Evolutionary conservation across 30 jellyfish, hydroid and myxozoan genomes (phyloP), one percentile per base, ranked within the genome.

Genomic region (Aurelia aurita complex sp. Pacific): DNA sequence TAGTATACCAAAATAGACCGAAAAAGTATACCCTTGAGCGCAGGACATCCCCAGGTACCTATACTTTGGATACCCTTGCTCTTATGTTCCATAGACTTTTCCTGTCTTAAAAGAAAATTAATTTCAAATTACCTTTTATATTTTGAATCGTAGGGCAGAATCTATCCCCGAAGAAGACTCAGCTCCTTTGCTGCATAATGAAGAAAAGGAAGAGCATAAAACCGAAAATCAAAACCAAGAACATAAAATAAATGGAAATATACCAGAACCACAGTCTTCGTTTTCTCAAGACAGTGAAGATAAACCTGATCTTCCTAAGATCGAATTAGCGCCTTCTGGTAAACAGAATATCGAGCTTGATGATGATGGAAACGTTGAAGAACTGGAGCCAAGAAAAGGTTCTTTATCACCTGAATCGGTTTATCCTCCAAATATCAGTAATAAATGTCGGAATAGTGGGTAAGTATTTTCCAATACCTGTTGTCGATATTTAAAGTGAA

Each of bases 231-330:
- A 77, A 19, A 42, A 15, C 10, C 18, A 65, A 9, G 61, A 35
- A 16, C 18, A 32, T 61, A n/a, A 61, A 3, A 23, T 52, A 7
- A 79, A 79, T 64, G 89, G 89, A n/a, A 65, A 6, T 4, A 50
- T 42, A 32, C 74, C 81, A 4, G 89, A 79, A n/a, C 80, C 72
- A 18, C 67, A 64, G 23, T 79, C 89, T 5, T 40, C 89, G 5
- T 11, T 66, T 23, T 42, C 80, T 3, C 74, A 75, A 57, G 64
- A 55, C 64, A 51, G 15, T 4, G 93, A 84, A 38, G 93, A 40
- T 7, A 46, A 42, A 16, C 34, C 63, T 11, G 87, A 42, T 11
- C 23, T 67, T 35, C 82, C 76, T 14, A 84, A 43, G 33, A 38
- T 38, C 50, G 76, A 64, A 38, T 54, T 84, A 36, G 87, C 65